Evolutionary conservation across 2,797 vertebrate genomes (phyloP), one percentile per base, ranked within the genome.

Genomic region (Cyclopterus lumpus): DNA sequence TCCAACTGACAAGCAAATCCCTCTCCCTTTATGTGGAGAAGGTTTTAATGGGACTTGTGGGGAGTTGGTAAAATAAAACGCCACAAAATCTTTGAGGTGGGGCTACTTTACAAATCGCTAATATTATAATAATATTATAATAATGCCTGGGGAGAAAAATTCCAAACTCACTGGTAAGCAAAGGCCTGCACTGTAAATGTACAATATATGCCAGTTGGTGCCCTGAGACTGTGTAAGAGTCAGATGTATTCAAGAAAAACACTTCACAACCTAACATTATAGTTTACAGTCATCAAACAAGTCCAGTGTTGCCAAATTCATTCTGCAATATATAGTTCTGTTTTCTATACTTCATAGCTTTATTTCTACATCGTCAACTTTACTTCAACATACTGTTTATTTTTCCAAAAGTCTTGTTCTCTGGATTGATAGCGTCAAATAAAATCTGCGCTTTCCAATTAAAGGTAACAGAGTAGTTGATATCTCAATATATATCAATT

Each of bases 1-100:
- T 82, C 58, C 76, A 74, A 80, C 32, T 82, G 82, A 85, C 73
- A 73, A 71, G 77, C 77, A 67, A 77, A 81, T 83, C 68, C 74
- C 32, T 79, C 73, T 81, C 60, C 42, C 71, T 80, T 87, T 80
- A 76, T 76, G 69, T 63, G 61, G 60, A 71, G 38, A 69, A 70
- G 4, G 62, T 77, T 65, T 73, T 49, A 24, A 70, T 18, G 42
- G 54, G 65, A 77, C 2, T 2, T 68, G 57, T 63, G 64, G 40
- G 30, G 59, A 75, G 44, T 30, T 66, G 22, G 61, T 48, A 48
- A 61, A 62, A 71, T 40, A 68, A 60, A 72, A 69, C 32, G 16
- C 30, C 34, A 55, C 49, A 40, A 62, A 75, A 79, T 62, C 51
- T 48, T 32, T 6, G 12, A 15, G 38, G 60, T 62, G 3, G 60